Percentiles rank a stretch among this genome's conserved stretches.
phyloP scores from a whole-genome alignment of 2,888 invertebrate species.

The Nomada fucata region DNA sequence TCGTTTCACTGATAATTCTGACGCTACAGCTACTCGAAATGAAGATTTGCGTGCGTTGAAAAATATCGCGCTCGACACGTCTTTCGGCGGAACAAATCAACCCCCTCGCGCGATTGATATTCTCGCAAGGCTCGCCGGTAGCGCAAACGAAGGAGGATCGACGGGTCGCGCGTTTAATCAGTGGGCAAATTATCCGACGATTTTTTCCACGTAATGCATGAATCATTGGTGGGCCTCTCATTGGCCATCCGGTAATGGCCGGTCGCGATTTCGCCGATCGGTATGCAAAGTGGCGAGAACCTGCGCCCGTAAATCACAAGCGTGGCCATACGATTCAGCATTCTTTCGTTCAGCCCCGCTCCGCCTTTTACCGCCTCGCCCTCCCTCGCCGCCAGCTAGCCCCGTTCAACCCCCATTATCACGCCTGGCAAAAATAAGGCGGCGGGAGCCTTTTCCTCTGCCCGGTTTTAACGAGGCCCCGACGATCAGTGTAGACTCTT shows the following conservation, averaged over 20 bases:
- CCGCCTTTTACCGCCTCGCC: slow-evolving; percentile 42
- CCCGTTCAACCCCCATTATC: slow-evolving; percentile 80
- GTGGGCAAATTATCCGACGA: slow-evolving; percentile 59
- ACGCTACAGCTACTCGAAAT: too few relatives aligned
- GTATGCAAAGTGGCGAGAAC: slow-evolving; percentile 78
- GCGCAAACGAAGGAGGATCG: slow-evolving; percentile 11
- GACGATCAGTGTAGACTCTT: slow-evolving; percentile 84
- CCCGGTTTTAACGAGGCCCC: slow-evolving; percentile 82
- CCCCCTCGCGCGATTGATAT: slow-evolving; percentile 7
- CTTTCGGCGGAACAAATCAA: too few relatives aligned
- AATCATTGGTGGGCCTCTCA: slow-evolving; percentile 61
- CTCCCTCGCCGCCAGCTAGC: slow-evolving; percentile 34
- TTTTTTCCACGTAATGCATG: slow-evolving; percentile 72
- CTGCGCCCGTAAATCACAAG: slow-evolving; percentile 77
- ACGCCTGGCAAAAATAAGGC: slow-evolving; percentile 81
- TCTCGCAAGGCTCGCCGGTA: background rate
- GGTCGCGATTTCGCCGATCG: slow-evolving; percentile 74
- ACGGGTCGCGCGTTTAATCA: slow-evolving; percentile 62
- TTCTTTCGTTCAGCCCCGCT: slow-evolving; percentile 65
- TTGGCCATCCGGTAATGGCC: slow-evolving; percentile 68
- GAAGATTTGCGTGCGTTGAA: too few relatives aligned
- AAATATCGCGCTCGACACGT: too few relatives aligned
- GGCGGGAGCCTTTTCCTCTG: slow-evolving; percentile 76
- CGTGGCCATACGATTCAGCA: slow-evolving; percentile 70
- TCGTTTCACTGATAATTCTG: too few relatives aligned